Base-by-base conservation (phyloP, 1,140 invertebrate genomes). In the Drosophila ananassae region DNA sequence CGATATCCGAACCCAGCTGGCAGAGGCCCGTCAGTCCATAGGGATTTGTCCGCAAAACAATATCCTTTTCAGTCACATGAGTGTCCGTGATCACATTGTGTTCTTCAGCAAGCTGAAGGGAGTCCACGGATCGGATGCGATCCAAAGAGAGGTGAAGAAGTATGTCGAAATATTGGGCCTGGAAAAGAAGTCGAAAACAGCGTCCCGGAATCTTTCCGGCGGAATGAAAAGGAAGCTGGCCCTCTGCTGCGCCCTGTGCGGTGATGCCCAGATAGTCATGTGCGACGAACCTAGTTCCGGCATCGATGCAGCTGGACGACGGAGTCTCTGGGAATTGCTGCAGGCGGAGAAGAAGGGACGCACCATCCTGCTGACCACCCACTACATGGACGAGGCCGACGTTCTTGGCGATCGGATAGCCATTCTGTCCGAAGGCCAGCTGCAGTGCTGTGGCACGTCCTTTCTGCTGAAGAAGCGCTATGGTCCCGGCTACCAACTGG, bases 341-440 rank as follows among this genome's bases (percentile, higher is more conserved):
- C 91, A 94, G 69, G 80, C 80, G 28, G 94, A 94, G 66, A 93
- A 94, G 73, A 76, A 79, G 12, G 92, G 92, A 0, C 92, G 94
- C 41, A 98, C 98, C 3, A 95, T 99, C 54, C 91, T 99, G 2
- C 93, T 99, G 30, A 97, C 97, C n/a, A 99, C 98, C 5, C 98
- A 99, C 92, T 98, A 98, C 92, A 99, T 99, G 98, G 98, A 99
- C 91, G 98, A 99, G 93, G 98, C 98, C 37, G 98, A 99, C 93
- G 94, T 97, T 30, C 93, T 99, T 1, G 98, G 98, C 1, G 98
- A 99, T 92, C 93, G 97, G 78, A 97, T 99, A 75, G 97, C 97
- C 1, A 98, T 98, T 47, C 95, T 99, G 93, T 94, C 96, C 61
- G 93, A 94, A 28, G 98, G 98, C 9, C 91, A 93, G 52, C 92